Base-by-base conservation (phyloP, 1,140 invertebrate species). In the Idris sp. region DNA sequence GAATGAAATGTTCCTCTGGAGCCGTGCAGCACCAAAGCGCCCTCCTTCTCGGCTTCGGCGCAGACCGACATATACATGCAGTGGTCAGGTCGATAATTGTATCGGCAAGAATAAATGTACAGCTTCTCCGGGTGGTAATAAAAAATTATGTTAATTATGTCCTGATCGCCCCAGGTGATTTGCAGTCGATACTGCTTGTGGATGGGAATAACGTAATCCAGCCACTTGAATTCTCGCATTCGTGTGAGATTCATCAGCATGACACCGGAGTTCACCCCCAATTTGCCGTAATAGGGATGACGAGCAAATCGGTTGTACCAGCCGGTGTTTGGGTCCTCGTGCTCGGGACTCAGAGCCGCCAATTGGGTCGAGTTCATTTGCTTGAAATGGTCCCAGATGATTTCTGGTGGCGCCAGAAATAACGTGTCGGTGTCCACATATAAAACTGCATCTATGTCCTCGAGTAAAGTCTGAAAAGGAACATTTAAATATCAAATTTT, bases 131-230 rank as follows among this genome's bases (percentile, higher is more conserved):
- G 92, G 90, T 97, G 92, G 86, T 93, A 95, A 86, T 96, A 93
- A 84, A 98, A 98, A 77, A 97, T 93, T 69, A 98, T 97, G 83
- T 98, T 98, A 68, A 98, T 96, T 58, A 98, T 96, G 88, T 98
- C 97, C 87, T 98, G 97, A 88, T 98, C 97, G n/a, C 97, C 97
- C 95, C 95, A 98, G 2, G 95, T 96, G 36, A 98, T 96, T 79
- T 95, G 93, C 5, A 93, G 80, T 75, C 92, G 93, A 86, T 95
- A 98, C 81, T 95, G 92, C 74, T 94, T 91, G 84, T 95, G 94
- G 74, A 97, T 94, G 7, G 94, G 92, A 41, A 93, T 89, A 2
- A 98, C 90, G 84, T 96, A 93, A 58, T 93, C 89, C 28, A 92
- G 91, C 96, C 96, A 98, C 26, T 92, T 89, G 78, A 97, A 95